phyloP scores from a whole-genome alignment of 2,797 vertebrate species.

The Manis crassicaudata region DNA sequence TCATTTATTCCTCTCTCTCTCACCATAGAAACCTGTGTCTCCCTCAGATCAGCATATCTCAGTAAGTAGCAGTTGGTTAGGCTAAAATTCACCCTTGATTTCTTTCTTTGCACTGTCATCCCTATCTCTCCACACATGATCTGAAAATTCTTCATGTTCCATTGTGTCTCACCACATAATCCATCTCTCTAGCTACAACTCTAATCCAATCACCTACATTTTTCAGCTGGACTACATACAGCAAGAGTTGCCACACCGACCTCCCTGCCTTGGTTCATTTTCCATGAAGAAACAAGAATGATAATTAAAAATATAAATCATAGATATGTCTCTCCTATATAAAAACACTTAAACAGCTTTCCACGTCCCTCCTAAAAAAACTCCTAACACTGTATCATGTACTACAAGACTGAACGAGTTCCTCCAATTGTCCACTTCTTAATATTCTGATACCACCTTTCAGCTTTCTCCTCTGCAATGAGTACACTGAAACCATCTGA shows the following conservation, averaged over 20 bases:
- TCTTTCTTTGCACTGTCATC: background rate
- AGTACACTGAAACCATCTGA: background rate
- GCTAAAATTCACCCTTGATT: background rate
- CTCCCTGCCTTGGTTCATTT: background rate
- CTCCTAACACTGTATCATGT: background rate
- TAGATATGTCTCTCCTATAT: background rate
- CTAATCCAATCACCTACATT: background rate
- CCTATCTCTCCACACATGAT: background rate
- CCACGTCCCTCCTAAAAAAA: background rate
- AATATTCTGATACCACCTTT: background rate
- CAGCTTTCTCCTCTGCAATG: background rate
- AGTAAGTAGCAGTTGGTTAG: background rate
- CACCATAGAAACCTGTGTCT: background rate
- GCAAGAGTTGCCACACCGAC: background rate
- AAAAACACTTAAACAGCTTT: background rate
- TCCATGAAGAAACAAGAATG: background rate
- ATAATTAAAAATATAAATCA: constrained; percentile 10
- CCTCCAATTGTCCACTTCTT: background rate
- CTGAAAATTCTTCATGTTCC: background rate
- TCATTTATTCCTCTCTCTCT: background rate
- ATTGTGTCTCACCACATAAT: background rate
- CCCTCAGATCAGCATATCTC: background rate
- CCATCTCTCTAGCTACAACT: background rate
- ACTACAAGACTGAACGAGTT: background rate
- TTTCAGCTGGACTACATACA: background rate